Conservation (phyloP, 2,888 invertebrate species). For the Uloborus plumipes region DNA sequence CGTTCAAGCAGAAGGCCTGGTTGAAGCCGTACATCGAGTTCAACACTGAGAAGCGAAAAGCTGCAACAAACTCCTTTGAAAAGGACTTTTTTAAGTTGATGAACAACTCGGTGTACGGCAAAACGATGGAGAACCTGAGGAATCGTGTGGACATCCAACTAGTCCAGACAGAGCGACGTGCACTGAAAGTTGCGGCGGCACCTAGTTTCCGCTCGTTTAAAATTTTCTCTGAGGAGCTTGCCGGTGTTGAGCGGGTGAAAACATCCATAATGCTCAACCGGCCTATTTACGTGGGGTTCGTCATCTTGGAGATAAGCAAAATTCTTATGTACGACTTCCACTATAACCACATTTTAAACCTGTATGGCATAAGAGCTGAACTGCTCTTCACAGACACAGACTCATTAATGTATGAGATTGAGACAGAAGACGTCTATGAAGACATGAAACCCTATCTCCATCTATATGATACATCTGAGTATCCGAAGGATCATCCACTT, state of each 20-base stretch:
- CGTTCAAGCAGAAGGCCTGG: slow-evolving; percentile 68
- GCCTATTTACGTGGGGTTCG: slow-evolving; percentile 67
- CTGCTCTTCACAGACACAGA: slow-evolving; percentile 69
- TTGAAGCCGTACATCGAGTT: slow-evolving; percentile 70
- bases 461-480: neutral
- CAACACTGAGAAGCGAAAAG: slow-evolving; percentile 67
- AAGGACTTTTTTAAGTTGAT: slow-evolving; percentile 71
- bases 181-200: slow-evolving; percentile 61
- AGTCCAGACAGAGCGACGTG: no score
- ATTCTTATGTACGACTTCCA: slow-evolving; percentile 67
- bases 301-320: slow-evolving; percentile 68
- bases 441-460: neutral
- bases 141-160: no score
- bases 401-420: neutral
- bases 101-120: slow-evolving; percentile 71
- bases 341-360: slow-evolving; percentile 62
- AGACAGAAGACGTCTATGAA: neutral
- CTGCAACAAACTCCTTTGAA: slow-evolving; percentile 69
- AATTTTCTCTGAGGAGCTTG: slow-evolving; percentile 67
- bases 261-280: slow-evolving; percentile 51
- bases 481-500: neutral
- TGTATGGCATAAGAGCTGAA: slow-evolving; percentile 64
- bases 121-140: slow-evolving; percentile 72
- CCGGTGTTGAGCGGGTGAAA: neutral
- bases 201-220: slow-evolving; percentile 57